Evolutionary conservation across 2,888 invertebrate genomes (phyloP).

Genomic region (Branchipolynoe longqiensis): DNA sequence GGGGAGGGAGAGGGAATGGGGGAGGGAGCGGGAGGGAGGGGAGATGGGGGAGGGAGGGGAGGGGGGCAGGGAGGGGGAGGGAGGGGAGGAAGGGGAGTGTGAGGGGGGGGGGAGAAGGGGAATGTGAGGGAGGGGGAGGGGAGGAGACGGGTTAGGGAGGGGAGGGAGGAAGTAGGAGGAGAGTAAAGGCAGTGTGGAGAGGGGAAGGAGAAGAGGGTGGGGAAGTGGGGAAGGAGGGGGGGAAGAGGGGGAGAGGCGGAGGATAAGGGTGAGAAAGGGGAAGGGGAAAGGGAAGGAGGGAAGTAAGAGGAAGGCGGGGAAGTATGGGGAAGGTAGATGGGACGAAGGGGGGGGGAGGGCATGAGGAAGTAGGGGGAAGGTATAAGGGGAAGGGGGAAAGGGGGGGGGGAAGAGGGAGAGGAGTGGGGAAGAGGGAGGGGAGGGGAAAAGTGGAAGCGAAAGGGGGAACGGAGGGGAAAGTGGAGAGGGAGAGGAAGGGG

Average conservation of each 20-base stretch:
- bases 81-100: no score
- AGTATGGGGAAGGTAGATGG: background rate
- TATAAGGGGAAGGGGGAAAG: background rate
- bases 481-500: background rate
- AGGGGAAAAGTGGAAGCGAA: background rate
- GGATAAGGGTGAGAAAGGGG: background rate
- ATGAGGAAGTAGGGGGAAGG: background rate
- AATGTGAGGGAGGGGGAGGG: no score
- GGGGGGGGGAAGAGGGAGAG: background rate
- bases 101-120: no score
- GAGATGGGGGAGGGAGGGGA: no score
- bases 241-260: background rate
- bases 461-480: no score
- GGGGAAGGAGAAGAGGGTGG: background rate
- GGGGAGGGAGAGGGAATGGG: no score
- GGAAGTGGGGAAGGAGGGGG: background rate
- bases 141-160: no score
- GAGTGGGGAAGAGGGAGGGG: background rate
- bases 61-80: no score
- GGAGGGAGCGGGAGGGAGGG: no score
- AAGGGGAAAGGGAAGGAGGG: background rate
- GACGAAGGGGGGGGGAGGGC: background rate
- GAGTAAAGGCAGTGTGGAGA: no score
- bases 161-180: no score
- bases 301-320: background rate